Evolutionary conservation across 1,140 invertebrate species (phyloP).

Genomic region (Thalassaphorura encarpata): DNA sequence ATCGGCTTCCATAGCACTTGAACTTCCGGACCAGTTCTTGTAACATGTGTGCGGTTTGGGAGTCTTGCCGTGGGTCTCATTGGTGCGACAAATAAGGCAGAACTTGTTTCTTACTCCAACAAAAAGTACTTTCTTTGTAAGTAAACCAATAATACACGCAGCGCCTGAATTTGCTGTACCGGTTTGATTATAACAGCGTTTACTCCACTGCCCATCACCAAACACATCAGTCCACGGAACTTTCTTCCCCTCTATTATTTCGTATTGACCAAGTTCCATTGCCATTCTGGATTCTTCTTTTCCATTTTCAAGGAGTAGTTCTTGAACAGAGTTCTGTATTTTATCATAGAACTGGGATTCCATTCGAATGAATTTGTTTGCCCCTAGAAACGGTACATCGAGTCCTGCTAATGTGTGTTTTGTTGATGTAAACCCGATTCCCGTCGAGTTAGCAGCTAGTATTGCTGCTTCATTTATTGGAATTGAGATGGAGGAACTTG

Average conservation of each 20-base stretch:
- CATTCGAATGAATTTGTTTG: neutral
- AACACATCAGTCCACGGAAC: slow-evolving; percentile 34
- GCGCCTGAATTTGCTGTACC: slow-evolving; percentile 25
- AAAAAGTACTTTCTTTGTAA: slow-evolving; percentile 38
- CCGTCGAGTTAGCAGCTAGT: slow-evolving; percentile 2
- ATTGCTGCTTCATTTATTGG: slow-evolving; percentile 1
- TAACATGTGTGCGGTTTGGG: slow-evolving; percentile 32
- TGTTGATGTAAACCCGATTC: neutral
- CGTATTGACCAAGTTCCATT: too few relatives aligned
- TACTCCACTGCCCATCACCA: slow-evolving; percentile 36
- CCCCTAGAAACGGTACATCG: slow-evolving; percentile 1
- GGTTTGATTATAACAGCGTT: slow-evolving; percentile 33
- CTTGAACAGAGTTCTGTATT: neutral
- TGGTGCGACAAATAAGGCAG: slow-evolving; percentile 35
- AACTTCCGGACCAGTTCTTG: slow-evolving; percentile 33
- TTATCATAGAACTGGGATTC: neutral
- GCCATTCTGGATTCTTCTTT: slow-evolving; percentile 12
- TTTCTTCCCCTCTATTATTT: slow-evolving; percentile 26
- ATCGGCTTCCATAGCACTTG: slow-evolving; percentile 34
- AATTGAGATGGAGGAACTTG: neutral
- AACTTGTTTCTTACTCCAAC: slow-evolving; percentile 38
- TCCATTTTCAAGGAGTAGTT: slow-evolving; percentile 4
- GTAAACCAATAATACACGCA: slow-evolving; percentile 36
- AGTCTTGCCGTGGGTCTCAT: neutral
- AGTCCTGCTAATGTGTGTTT: neutral